Evolutionary conservation across 1,140 invertebrate genomes (phyloP), one percentile per base, ranked within the genome.

Genomic region (Drosophila persimilis): DNA sequence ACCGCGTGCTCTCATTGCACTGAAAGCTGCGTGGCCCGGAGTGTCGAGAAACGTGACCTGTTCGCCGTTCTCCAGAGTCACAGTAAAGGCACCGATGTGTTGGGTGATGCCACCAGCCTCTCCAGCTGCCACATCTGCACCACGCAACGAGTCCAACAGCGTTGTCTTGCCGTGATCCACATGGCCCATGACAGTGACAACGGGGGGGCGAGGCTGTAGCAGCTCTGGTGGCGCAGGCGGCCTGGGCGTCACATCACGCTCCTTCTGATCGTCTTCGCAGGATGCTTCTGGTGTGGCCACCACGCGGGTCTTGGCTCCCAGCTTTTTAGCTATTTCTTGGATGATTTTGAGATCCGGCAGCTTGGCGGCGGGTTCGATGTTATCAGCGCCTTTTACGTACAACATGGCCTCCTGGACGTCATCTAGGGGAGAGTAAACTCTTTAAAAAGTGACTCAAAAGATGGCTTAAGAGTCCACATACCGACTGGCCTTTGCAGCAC

Each of bases 31-130:
- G 93, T 99, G 99, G 0, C 99, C 99, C n/a, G 99, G 99, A n/a
- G 99, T 99, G 92, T 99, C 99, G 55, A 99, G 91, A 93, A 99
- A 99, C 7, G 98, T 99, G 39, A 99, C 95, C 48, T 90, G 93
- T 47, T 97, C 95, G 2, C 95, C 95, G 45, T 93, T 94, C n/a
- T 93, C 78, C 41, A 97, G 84, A 24, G 92, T 93, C 17, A 97
- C 96, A 90, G 96, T 95, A 93, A 99, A 99, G 39, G 99, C 99
- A 69, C 99, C 99, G 91, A 99, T 99, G 92, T 99, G 98, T 92
- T 99, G 99, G 0, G 99, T 99, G 46, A 99, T 99, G 15, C 99
- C 99, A n/a, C 99, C 99, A 93, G 98, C 99, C 93, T 99, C 99
- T 41, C 95, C 93, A 17, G 95, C 94, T 0, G 98, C 98, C 43